These are phyloP conservation scores for Enteromius radiatus DNA, from an alignment of 2,797 vertebrate species.

Conservation along the genomic window DNA sequence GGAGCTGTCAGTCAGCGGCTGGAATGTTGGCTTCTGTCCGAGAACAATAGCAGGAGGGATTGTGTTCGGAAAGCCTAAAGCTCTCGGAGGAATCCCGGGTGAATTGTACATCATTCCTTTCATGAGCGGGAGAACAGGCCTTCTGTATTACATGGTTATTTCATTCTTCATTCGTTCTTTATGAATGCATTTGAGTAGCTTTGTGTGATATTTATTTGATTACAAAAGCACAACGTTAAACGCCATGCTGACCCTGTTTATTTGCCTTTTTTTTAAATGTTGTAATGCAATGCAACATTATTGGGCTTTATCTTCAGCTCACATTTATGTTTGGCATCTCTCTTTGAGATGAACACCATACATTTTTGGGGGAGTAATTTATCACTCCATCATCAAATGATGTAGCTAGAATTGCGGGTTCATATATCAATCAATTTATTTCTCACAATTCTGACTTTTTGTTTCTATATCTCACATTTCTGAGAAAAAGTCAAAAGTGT, in stretches of 20 bases:
- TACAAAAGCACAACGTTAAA: not conserved
- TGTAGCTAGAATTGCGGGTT: not conserved
- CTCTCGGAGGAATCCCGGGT: constrained; percentile 25
- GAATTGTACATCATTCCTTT: constrained; percentile 43
- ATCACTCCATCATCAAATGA: not conserved
- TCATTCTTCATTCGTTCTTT: not conserved
- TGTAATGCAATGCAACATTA: not conserved
- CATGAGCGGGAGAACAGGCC: constrained; percentile 17
- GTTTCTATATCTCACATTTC: not conserved
- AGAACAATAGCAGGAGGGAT: constrained; percentile 44
- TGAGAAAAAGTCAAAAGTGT: not conserved
- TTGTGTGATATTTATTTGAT: not conserved
- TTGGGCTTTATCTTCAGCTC: not conserved
- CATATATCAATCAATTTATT: not conserved
- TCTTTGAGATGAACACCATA: not conserved
- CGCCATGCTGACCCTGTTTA: not conserved
- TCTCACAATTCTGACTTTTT: not conserved
- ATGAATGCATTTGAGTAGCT: not conserved
- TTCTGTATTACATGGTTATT: constrained; percentile 12
- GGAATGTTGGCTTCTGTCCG: constrained; percentile 39
- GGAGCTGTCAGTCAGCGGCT: constrained; percentile 30
- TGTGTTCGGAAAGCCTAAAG: constrained; percentile 50
- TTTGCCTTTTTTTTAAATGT: not conserved
- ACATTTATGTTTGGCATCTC: not conserved
- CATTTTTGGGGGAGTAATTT: not conserved